Conservation (phyloP, 2,888 invertebrate genomes). For the Tetropium fuscum region DNA sequence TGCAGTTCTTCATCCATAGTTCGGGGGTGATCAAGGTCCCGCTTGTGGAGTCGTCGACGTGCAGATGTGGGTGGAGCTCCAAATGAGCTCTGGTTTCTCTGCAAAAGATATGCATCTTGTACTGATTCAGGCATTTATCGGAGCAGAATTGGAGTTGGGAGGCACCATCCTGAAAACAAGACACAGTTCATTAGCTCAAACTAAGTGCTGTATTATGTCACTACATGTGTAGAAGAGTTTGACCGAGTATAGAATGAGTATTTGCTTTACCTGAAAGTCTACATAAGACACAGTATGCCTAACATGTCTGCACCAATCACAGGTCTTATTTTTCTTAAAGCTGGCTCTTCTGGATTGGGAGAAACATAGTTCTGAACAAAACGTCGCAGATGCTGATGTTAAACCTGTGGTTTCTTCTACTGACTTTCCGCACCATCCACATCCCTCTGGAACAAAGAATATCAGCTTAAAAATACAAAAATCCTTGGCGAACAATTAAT, state of each 20-base stretch:
- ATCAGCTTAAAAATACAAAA: too few relatives aligned
- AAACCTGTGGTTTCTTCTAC: conserved; percentile 70
- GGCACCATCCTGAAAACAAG: conserved; percentile 80
- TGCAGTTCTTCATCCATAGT: conserved; percentile 88
- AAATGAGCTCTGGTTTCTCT: conserved; percentile 93
- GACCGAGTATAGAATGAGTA: too few relatives aligned
- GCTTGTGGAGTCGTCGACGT: conserved; percentile 56
- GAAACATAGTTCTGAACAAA: conserved; percentile 92
- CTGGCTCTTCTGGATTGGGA: conserved; percentile 89
- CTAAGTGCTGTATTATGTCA: too few relatives aligned
- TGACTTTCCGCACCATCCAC: conserved; percentile 82
- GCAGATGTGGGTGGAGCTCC: conserved; percentile 84
- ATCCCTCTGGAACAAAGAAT: conserved; percentile 69
- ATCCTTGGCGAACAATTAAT: too few relatives aligned
- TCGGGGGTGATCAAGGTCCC: conserved; percentile 85
- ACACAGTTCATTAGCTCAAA: too few relatives aligned
- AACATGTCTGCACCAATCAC: conserved; percentile 94
- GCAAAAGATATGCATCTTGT: conserved; percentile 98
- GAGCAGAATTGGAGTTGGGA: conserved; percentile 92
- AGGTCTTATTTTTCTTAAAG: conserved; percentile 91
- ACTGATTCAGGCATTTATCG: conserved; percentile 94
- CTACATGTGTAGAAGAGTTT: too few relatives aligned
- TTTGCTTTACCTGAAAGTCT: conserved; percentile 76
- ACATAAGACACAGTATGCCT: conserved; percentile 90
- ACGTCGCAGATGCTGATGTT: conserved; percentile 67